These are phyloP conservation scores for Agrotis ipsilon DNA, from an alignment of 2,888 invertebrate species.

Conservation along the genomic window DNA sequence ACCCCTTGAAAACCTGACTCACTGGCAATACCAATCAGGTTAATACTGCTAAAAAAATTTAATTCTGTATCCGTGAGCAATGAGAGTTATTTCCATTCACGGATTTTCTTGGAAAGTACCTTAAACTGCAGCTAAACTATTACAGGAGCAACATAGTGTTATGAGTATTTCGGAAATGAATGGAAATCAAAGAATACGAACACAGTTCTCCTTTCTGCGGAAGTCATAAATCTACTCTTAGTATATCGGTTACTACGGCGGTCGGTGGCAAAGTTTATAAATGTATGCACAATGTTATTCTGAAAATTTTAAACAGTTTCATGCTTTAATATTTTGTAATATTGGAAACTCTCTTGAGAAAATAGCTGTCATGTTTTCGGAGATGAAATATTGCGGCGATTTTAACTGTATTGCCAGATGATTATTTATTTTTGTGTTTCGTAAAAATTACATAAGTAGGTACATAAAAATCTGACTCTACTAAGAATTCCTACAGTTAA, in stretches of 20 bases:
- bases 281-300: constrained; percentile 44
- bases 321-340: constrained; percentile 13
- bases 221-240: constrained; percentile 50
- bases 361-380: not conserved
- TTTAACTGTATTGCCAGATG: not conserved
- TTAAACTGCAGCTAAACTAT: constrained; percentile 9
- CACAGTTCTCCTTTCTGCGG: constrained; percentile 44
- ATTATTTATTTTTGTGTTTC: not conserved
- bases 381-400: constrained; percentile 3
- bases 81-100: not conserved
- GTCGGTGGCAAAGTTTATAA: constrained; percentile 29
- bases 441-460: no score
- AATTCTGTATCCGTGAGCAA: no score
- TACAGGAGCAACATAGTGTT: constrained; percentile 19
- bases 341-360: constrained; percentile 17
- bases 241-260: constrained; percentile 52
- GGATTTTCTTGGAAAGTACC: not conserved
- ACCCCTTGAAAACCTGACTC: no score
- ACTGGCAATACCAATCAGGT: no score
- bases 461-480: no score
- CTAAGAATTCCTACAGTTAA: no score
- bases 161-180: constrained; percentile 47
- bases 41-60: no score
- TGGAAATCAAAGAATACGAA: constrained; percentile 50
- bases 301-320: constrained; percentile 28